These are phyloP conservation scores for Mellivora capensis DNA, from an alignment of 2,113 vertebrate species.

Conservation along the genomic window DNA sequence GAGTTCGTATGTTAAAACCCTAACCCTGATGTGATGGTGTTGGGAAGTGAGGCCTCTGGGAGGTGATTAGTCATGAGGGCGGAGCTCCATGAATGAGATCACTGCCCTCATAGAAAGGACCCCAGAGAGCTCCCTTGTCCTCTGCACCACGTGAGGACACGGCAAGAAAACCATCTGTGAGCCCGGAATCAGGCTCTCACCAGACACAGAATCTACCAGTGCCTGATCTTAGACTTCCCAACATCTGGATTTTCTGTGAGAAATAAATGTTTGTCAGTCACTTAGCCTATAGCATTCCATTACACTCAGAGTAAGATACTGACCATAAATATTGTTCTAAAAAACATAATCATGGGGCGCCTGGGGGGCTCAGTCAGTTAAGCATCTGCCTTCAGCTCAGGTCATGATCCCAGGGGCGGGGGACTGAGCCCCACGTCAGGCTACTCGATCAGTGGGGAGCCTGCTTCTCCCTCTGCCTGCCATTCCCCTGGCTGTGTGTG, in stretches of 20 bases:
- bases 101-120: neutral
- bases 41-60: neutral
- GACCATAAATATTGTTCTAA: neutral
- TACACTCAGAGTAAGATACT: neutral
- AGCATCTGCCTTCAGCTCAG: neutral
- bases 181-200: neutral
- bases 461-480: neutral
- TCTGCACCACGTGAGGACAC: neutral
- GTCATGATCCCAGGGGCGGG: neutral
- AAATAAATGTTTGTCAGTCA: neutral
- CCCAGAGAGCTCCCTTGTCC: neutral
- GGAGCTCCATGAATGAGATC: neutral
- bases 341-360: neutral
- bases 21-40: neutral
- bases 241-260: neutral
- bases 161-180: neutral
- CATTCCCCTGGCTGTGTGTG: neutral
- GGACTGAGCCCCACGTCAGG: neutral
- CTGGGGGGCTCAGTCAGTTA: neutral
- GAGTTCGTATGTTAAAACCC: neutral
- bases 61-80: neutral
- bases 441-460: neutral
- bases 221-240: neutral
- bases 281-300: neutral
- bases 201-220: rapidly evolving